Conservation (phyloP, 2,113 vertebrate genomes). For the Uropsilus gracilis region DNA sequence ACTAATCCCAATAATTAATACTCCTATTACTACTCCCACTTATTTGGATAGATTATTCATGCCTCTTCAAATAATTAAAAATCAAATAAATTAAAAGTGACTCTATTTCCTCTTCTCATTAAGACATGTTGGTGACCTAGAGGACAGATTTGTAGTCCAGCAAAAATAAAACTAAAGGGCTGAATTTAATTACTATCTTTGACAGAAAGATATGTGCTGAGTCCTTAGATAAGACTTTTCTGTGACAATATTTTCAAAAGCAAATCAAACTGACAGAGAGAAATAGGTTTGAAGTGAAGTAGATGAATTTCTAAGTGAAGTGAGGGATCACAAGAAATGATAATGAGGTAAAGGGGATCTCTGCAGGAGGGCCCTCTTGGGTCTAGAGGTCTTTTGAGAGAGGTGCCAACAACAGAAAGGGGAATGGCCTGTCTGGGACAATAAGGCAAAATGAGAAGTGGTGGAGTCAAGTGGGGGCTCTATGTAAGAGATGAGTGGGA, state of each 20-base stretch:
- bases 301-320: neutral
- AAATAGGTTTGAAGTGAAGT: neutral
- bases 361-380: neutral
- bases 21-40: neutral
- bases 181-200: neutral
- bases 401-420: neutral
- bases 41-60: neutral
- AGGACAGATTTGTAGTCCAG: neutral
- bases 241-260: neutral
- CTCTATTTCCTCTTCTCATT: neutral
- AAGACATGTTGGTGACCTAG: neutral
- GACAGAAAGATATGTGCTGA: neutral
- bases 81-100: slow-evolving; percentile 1
- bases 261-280: neutral
- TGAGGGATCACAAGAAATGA: neutral
- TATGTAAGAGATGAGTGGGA: neutral
- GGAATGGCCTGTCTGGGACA: neutral
- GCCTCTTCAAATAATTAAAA: slow-evolving; percentile 43
- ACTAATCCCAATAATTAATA: neutral
- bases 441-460: neutral
- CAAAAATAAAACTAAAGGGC: neutral
- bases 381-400: neutral
- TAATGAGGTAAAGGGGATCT: neutral
- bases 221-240: neutral
- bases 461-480: neutral